Conservation (phyloP, 2,888 invertebrate species). For the Macrophya annulata region DNA sequence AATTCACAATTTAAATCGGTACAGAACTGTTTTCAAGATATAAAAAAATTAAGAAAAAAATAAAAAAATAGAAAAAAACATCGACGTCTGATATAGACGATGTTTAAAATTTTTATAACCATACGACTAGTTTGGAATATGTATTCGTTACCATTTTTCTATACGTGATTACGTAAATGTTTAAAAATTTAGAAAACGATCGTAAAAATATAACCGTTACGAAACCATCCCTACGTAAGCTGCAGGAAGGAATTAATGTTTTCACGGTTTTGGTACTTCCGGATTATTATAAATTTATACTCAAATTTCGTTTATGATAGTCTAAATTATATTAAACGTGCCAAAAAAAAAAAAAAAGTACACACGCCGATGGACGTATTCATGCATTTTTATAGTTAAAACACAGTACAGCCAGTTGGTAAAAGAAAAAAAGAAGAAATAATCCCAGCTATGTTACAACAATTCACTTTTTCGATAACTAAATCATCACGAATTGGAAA, state of each 20-base stretch:
- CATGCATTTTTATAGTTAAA: too few relatives aligned
- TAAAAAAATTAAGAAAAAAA: background rate
- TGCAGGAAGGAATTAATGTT: conserved; percentile 33
- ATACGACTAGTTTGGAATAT: background rate
- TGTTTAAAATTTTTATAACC: conserved; percentile 8
- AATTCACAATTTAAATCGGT: background rate
- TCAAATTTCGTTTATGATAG: background rate
- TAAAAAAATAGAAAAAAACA: background rate
- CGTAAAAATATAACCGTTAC: conserved; percentile 50
- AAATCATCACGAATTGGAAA: background rate
- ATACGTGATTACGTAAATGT: conserved; percentile 46
- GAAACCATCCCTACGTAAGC: conserved; percentile 5
- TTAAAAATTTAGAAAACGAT: conserved; percentile 35
- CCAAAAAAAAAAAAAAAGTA: background rate
- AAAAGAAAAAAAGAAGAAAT: too few relatives aligned
- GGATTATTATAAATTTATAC: conserved; percentile 28
- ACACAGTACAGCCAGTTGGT: background rate
- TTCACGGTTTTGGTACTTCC: conserved; percentile 41
- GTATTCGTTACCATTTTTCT: conserved; percentile 34
- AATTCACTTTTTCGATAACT: background rate
- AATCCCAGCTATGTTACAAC: too few relatives aligned
- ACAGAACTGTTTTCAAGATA: background rate
- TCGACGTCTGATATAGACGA: background rate
- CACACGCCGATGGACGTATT: background rate
- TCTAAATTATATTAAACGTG: background rate